Base-by-base conservation (phyloP, 2,797 vertebrate species). In the Schizopygopsis malacanthus region DNA sequence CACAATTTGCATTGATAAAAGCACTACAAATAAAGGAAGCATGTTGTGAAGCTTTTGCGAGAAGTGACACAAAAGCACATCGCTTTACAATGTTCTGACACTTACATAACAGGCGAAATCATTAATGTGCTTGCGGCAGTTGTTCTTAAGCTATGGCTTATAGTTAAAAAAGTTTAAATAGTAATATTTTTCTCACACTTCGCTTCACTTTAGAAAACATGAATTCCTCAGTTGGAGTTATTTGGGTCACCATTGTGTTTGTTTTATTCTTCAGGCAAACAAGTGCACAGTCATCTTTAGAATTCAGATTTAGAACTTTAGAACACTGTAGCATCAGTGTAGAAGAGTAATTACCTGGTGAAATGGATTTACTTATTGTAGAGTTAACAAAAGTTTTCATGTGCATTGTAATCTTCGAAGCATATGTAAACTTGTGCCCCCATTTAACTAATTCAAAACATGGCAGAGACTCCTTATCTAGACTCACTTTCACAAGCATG, bases 401-500 rank as follows among this genome's bases (percentile, higher is more conserved):
- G n/a, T 28, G 63, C 28, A 67, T 67, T 67, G 63, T 37, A 18
- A 67, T 67, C 6, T 67, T 67, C 3, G 16, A 67, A 67, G 63
- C 15, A 47, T 4, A 65, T 67, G 54, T 33, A 79, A 88, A 50
- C 79, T 70, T 43, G 61, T 77, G 67, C 82, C 79, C 79, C 8
- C 50, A 75, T 70, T 63, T 71, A 75, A 37, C 41, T 65, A n/a
- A 47, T 67, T 39, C 16, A 59, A 72, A 87, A 86, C 70, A 54
- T 76, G 50, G 54, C 54, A 15, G n/a, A 76, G 70, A 33, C 50
- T 41, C 76, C 28, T 86, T 67, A 75, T 87, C 63, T 70, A 67
- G 73, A 76, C 25, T 76, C 41, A 77, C 59, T 86, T 72, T 39
- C 28, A 72, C 28, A 84, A 87, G 41, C 43, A 82, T 77, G 75